Conservation (phyloP, 35 echinoderm and acorn worm genomes). For the Hemicentrotus pulcherrimus region DNA sequence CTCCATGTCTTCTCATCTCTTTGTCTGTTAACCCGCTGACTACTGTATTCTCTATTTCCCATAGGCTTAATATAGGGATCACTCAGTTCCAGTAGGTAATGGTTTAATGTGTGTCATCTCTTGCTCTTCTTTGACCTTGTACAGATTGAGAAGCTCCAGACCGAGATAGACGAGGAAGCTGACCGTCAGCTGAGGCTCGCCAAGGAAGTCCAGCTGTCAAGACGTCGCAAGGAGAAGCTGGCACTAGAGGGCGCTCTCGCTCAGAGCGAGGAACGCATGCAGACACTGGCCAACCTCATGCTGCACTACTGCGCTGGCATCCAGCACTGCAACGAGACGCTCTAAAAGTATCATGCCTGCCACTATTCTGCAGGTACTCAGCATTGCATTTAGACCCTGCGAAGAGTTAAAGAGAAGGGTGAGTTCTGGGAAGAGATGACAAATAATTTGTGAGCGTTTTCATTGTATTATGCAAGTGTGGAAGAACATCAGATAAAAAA, state of each 20-base stretch:
- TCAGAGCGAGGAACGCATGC: constrained; percentile 90
- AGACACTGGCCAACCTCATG: constrained; percentile 92
- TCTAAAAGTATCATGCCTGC: background rate
- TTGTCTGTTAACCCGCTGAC: too few species aligned
- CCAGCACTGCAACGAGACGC: constrained; percentile 88
- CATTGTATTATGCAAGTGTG: too few species aligned
- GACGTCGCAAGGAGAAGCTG: constrained; percentile 43
- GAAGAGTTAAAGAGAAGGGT: too few species aligned
- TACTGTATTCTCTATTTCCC: too few species aligned
- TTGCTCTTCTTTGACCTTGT: background rate
- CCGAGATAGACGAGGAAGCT: constrained; percentile 92
- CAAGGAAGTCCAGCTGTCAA: constrained; percentile 70
- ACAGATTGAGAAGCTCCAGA: constrained; percentile 90
- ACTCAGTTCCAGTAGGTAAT: too few species aligned
- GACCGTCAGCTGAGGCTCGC: constrained; percentile 68
- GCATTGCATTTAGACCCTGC: background rate
- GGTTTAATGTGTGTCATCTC: background rate
- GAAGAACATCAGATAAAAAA: too few species aligned
- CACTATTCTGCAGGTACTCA: background rate
- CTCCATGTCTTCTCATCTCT: too few species aligned
- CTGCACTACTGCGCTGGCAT: constrained; percentile 97
- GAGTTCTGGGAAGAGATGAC: too few species aligned
- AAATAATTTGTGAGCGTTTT: too few species aligned
- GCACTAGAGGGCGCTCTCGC: constrained; percentile 51
- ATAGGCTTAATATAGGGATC: too few species aligned